phyloP scores from a whole-genome alignment of 2,797 vertebrate species.

The Halcyon leucocephala region DNA sequence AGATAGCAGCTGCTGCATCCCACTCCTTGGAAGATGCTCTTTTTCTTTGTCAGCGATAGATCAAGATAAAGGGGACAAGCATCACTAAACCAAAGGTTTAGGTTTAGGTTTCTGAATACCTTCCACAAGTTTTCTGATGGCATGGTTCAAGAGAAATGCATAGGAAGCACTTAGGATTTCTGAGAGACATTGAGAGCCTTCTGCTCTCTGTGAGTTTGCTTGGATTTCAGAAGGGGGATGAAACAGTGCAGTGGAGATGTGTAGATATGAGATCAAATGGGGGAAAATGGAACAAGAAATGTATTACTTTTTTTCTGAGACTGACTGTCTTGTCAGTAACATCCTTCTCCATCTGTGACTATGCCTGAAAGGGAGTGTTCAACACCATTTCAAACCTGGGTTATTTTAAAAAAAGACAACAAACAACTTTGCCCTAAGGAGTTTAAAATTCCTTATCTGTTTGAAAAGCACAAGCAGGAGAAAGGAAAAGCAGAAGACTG shows the following conservation, averaged over 20 bases:
- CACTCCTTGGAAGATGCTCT: background rate
- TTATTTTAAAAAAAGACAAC: background rate
- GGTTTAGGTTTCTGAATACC: background rate
- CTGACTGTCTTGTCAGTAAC: background rate
- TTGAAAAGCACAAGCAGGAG: background rate
- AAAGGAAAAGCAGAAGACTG: background rate
- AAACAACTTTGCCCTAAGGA: background rate
- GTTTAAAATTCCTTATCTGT: background rate
- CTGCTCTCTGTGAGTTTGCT: background rate
- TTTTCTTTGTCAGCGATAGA: background rate
- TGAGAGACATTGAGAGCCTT: background rate
- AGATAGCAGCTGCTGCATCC: background rate
- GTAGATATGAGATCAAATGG: background rate
- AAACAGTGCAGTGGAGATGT: background rate
- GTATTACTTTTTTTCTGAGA: background rate
- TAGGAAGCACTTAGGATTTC: conserved; percentile 11
- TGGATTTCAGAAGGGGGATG: background rate
- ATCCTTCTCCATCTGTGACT: background rate
- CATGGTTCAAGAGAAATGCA: background rate
- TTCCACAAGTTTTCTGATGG: background rate
- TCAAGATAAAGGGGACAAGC: conserved; percentile 10
- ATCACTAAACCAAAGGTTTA: background rate
- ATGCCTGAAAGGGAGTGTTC: background rate
- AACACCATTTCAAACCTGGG: background rate
- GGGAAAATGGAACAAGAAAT: background rate